phyloP scores from a whole-genome alignment of 2,113 vertebrate genomes.

The Pteruthius melanotis region DNA sequence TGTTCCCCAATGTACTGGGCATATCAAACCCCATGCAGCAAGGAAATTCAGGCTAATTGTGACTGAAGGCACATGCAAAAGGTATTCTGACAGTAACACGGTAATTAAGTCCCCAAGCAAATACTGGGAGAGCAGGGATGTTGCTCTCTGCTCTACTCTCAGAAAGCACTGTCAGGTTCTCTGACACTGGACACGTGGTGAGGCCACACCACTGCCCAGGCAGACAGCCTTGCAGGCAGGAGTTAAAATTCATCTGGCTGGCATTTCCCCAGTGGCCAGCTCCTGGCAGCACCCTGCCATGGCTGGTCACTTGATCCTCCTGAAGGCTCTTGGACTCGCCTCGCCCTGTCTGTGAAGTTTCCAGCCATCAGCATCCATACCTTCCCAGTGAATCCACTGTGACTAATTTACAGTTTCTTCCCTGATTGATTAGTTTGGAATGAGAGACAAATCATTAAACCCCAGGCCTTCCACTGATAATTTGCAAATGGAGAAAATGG shows the following conservation, averaged over 20 bases:
- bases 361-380: not conserved
- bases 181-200: rapidly evolving
- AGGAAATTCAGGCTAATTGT: not conserved
- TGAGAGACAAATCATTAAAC: not conserved
- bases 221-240: not conserved
- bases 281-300: not conserved
- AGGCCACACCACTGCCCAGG: not conserved
- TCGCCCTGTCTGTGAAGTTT: not conserved
- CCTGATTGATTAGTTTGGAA: not conserved
- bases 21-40: rapidly evolving
- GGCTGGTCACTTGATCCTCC: not conserved
- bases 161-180: not conserved
- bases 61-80: not conserved
- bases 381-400: rapidly evolving
- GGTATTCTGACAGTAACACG: rapidly evolving
- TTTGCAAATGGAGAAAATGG: not conserved
- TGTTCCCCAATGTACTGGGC: rapidly evolving
- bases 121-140: not conserved
- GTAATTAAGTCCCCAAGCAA: not conserved
- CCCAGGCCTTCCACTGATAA: not conserved
- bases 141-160: not conserved
- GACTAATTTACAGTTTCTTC: not conserved
- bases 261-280: not conserved
- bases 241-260: not conserved
- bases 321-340: not conserved